Percentiles rank a stretch among this genome's conserved stretches.
These are phyloP conservation scores for Drusus annulatus DNA, from an alignment of 1,140 invertebrate species.

Conservation along the genomic window DNA sequence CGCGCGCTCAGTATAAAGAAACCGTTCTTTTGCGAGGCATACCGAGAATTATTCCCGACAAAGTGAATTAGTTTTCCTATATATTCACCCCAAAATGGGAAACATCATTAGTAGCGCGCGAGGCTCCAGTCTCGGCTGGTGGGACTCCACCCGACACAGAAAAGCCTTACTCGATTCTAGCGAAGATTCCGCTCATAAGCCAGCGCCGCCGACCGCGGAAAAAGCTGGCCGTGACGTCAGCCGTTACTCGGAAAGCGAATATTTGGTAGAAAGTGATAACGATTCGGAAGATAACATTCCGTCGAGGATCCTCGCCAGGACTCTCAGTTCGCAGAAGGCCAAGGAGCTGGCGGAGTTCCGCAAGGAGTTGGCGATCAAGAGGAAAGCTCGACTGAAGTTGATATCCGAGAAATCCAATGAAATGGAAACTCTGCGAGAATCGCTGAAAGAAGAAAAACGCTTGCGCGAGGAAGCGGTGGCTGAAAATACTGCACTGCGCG, in stretches of 20 bases:
- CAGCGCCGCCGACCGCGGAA: background rate
- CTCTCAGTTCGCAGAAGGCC: slow-evolving; percentile 60
- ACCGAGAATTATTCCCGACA: background rate
- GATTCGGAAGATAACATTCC: slow-evolving; percentile 11
- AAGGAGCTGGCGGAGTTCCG: slow-evolving; percentile 73
- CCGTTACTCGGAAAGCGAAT: background rate
- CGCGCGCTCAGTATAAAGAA: slow-evolving; percentile 32
- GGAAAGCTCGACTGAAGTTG: slow-evolving; percentile 73
- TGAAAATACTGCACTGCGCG: slow-evolving; percentile 67
- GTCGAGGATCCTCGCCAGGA: slow-evolving; percentile 31
- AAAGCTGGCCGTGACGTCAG: slow-evolving; percentile 5
- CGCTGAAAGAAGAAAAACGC: slow-evolving; percentile 70
- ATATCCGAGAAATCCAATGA: slow-evolving; percentile 73
- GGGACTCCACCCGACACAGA: slow-evolving; percentile 32
- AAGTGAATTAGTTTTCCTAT: slow-evolving; percentile 31
- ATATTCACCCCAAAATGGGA: slow-evolving; percentile 50
- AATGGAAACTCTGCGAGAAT: slow-evolving; percentile 70
- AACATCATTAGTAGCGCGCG: slow-evolving; percentile 40
- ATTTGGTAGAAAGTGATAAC: slow-evolving; percentile 34
- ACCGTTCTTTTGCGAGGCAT: slow-evolving; percentile 43
- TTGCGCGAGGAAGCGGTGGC: slow-evolving; percentile 67
- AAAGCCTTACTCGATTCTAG: background rate
- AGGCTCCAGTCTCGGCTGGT: slow-evolving; percentile 19
- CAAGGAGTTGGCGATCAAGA: slow-evolving; percentile 72
- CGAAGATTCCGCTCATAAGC: background rate